A percentile compares a stretch with the other conserved stretches of the same genome.
These are phyloP conservation scores for Oncorhynchus nerka DNA, from an alignment of 2,113 vertebrate species.

Conservation along the genomic window DNA sequence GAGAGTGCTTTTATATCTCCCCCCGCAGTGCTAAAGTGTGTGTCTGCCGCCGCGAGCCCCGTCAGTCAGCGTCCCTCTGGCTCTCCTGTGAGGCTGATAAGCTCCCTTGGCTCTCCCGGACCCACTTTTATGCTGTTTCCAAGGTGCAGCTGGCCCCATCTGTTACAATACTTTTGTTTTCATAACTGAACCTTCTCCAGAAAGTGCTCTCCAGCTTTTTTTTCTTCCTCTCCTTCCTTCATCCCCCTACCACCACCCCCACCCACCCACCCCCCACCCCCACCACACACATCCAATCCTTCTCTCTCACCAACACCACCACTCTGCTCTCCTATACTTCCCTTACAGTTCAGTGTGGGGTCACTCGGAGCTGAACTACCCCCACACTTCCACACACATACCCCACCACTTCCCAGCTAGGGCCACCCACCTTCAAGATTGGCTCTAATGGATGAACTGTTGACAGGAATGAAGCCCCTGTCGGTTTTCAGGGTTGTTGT, in stretches of 20 bases:
- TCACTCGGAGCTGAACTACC: slow-evolving; percentile 26
- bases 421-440: slow-evolving; percentile 54
- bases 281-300: slow-evolving; percentile 19
- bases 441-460: slow-evolving; percentile 22
- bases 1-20: slow-evolving; percentile 69
- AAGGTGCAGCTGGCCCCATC: slow-evolving; percentile 66
- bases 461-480: slow-evolving; percentile 21
- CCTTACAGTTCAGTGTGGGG: slow-evolving; percentile 55
- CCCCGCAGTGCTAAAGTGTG: slow-evolving; percentile 44
- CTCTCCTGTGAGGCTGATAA: slow-evolving; percentile 30
- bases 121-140: slow-evolving; percentile 61
- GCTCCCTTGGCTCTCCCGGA: slow-evolving; percentile 5
- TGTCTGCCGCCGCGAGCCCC: slow-evolving; percentile 19
- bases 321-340: slow-evolving; percentile 14
- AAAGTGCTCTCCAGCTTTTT: slow-evolving; percentile 37
- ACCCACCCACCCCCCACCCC: background rate
- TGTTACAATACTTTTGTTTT: slow-evolving; percentile 72
- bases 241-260: background rate
- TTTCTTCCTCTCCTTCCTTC: slow-evolving; percentile 34
- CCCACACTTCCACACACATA: slow-evolving; percentile 25
- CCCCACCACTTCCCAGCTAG: background rate
- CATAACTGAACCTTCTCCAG: slow-evolving; percentile 55
- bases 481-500: slow-evolving; percentile 33
- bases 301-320: slow-evolving; percentile 27
- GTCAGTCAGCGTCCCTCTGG: slow-evolving; percentile 26